phyloP scores from a whole-genome alignment of 2,797 vertebrate species.

The Crax fasciolata region DNA sequence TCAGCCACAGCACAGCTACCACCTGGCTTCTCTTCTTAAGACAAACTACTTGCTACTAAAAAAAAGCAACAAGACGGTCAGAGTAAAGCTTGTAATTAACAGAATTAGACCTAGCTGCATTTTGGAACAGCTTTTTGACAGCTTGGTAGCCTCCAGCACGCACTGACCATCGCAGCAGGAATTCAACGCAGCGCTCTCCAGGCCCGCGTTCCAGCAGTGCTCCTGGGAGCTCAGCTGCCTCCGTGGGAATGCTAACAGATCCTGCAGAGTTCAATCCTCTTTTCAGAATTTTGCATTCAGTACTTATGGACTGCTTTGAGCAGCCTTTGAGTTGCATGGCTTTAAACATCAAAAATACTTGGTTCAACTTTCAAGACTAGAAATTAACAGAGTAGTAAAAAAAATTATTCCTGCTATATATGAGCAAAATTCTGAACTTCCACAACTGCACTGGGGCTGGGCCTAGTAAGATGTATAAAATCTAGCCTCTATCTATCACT shows the following conservation, averaged over 20 bases:
- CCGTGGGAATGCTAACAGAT: neutral
- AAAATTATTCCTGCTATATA: neutral
- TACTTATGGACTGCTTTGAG: neutral
- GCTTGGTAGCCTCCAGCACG: neutral
- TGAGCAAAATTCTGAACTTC: neutral
- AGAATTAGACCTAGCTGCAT: neutral
- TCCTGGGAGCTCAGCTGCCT: neutral
- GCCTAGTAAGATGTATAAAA: neutral
- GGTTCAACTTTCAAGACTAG: neutral
- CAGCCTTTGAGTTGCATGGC: neutral
- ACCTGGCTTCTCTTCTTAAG: neutral
- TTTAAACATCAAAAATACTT: neutral
- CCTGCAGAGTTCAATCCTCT: neutral
- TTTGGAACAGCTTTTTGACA: neutral
- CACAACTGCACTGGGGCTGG: neutral
- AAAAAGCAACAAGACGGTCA: neutral
- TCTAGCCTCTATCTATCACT: neutral
- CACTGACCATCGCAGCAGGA: neutral
- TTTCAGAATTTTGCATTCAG: neutral
- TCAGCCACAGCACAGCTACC: neutral
- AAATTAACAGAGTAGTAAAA: neutral
- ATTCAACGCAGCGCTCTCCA: neutral
- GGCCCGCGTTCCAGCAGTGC: neutral
- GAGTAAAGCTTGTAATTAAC: neutral
- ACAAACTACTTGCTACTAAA: neutral